phyloP scores from a whole-genome alignment of 2,113 vertebrate genomes.

The Clupea harengus region DNA sequence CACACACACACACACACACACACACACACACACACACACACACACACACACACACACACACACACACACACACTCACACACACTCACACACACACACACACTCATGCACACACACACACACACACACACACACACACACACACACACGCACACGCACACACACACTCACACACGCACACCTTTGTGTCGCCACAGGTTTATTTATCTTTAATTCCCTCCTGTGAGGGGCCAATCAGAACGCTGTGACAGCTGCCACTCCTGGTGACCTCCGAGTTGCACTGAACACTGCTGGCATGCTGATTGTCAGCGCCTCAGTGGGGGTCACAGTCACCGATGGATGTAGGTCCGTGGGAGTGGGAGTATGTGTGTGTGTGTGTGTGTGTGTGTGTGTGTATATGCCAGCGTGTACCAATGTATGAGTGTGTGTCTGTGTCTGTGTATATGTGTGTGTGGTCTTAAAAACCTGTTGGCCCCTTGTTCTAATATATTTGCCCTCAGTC shows the following conservation, averaged over 20 bases:
- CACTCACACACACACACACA: neutral
- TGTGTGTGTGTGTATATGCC: neutral
- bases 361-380: neutral
- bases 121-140: neutral
- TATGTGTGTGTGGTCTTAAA: neutral
- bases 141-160: neutral
- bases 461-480: constrained; percentile 62
- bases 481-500: constrained; percentile 64
- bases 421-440: constrained; percentile 38
- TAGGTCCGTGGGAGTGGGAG: constrained; percentile 48
- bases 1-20: constrained; percentile 15
- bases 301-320: constrained; percentile 47
- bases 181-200: constrained; percentile 58
- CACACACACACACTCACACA: constrained; percentile 41
- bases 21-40: constrained; percentile 31
- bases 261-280: constrained; percentile 64
- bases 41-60: neutral
- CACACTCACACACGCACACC: constrained; percentile 14
- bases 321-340: constrained; percentile 40
- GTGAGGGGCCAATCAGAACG: constrained; percentile 66
- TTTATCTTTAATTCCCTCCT: constrained; percentile 75
- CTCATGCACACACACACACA: too few relatives aligned
- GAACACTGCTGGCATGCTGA: constrained; percentile 70
- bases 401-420: constrained; percentile 30
- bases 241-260: constrained; percentile 76